Evolutionary conservation across 2,888 invertebrate genomes (phyloP).

Genomic region (Drepanosiphum platanoidis): DNA sequence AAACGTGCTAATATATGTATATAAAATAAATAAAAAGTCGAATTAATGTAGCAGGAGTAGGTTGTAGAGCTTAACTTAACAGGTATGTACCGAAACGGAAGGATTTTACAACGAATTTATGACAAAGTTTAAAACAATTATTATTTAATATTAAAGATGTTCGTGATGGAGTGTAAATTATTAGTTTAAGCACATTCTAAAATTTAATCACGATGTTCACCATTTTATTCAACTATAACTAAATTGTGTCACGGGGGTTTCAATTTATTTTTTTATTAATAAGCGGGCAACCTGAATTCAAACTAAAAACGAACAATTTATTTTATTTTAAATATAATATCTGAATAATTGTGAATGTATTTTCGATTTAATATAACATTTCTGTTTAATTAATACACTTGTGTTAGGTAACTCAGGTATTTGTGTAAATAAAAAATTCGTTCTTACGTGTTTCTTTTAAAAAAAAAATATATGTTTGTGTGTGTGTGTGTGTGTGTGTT

Average conservation of each 20-base stretch:
- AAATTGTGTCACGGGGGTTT: neutral
- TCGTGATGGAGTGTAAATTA: slow-evolving; percentile 16
- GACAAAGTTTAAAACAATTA: neutral
- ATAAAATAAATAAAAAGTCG: too few relatives aligned
- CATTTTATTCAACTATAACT: too few relatives aligned
- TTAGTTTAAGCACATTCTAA: slow-evolving; percentile 17
- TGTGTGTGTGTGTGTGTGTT: too few relatives aligned
- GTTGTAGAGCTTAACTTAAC: too few relatives aligned
- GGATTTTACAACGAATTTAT: too few relatives aligned
- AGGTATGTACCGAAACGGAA: too few relatives aligned
- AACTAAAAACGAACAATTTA: neutral
- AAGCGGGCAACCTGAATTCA: neutral
- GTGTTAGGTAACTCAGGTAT: too few relatives aligned
- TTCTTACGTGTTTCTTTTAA: neutral
- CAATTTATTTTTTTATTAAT: neutral
- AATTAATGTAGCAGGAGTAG: too few relatives aligned
- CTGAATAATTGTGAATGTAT: neutral
- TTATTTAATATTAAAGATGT: neutral
- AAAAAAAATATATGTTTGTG: too few relatives aligned
- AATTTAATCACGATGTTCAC: neutral
- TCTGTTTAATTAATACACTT: neutral
- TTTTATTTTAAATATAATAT: neutral
- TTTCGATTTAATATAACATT: neutral
- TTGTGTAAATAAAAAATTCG: too few relatives aligned
- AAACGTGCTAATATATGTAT: too few relatives aligned